Conservation (phyloP, 2,888 invertebrate species). For the Pristionchus mayeri region DNA sequence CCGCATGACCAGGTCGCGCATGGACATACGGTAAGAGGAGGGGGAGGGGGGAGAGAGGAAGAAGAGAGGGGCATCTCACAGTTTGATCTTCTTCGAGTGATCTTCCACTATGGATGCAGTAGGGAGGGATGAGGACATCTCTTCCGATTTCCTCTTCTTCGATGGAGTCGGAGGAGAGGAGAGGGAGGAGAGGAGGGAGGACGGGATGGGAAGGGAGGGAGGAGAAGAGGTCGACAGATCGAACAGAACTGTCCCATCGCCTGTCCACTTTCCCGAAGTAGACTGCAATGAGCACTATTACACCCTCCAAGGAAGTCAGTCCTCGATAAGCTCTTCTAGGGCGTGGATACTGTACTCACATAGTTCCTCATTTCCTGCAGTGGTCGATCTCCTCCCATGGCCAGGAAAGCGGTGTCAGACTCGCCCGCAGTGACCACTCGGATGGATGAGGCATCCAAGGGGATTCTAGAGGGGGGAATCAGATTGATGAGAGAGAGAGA, state of each 20-base stretch:
- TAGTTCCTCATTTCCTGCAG: slow-evolving; percentile 37
- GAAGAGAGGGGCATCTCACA: not conserved
- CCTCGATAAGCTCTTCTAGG: not conserved
- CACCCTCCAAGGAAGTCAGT: too few relatives aligned
- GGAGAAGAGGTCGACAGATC: slow-evolving; percentile 24
- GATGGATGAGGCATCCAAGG: not conserved
- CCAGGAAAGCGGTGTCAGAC: slow-evolving; percentile 33
- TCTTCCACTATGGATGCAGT: not conserved
- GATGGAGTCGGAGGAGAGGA: not conserved
- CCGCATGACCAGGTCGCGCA: slow-evolving; percentile 27
- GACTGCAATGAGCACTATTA: not conserved
- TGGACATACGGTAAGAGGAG: not conserved
- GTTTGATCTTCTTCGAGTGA: slow-evolving; percentile 26
- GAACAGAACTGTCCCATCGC: not conserved
- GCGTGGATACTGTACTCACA: slow-evolving; percentile 30
- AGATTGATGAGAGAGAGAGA: not conserved
- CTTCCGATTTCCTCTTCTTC: slow-evolving; percentile 42
- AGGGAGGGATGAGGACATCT: not conserved
- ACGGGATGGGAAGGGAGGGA: too few relatives aligned
- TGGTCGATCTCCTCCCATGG: slow-evolving; percentile 28
- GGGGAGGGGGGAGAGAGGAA: not conserved
- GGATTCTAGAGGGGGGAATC: not conserved
- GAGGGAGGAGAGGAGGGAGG: not conserved
- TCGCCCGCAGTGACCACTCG: not conserved
- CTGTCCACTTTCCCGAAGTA: not conserved